A percentile compares a stretch with the other conserved stretches of the same genome.
Evolutionary conservation across 2,797 vertebrate genomes (phyloP).

Genomic region (Lophotriccus pileatus): DNA sequence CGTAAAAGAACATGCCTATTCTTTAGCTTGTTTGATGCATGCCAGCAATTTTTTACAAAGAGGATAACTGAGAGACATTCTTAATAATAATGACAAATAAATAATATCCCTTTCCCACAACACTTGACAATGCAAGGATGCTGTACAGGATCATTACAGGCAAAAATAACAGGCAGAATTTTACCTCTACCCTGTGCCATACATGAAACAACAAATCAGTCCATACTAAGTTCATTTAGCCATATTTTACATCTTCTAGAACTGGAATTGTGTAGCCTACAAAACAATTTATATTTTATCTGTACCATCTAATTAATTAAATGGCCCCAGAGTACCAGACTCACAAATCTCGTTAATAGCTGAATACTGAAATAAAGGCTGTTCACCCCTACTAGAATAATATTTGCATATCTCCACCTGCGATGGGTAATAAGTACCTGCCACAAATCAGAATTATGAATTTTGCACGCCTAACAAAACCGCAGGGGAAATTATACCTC

Average conservation of each 20-base stretch:
- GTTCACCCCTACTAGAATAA: conserved; percentile 82
- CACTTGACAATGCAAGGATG: conserved; percentile 12
- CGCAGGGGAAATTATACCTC: conserved; percentile 87
- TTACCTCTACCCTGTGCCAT: conserved; percentile 15
- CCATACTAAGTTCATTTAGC: conserved; percentile 67
- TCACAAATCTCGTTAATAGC: conserved; percentile 87
- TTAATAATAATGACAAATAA: conserved; percentile 49
- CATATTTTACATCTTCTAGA: conserved; percentile 70
- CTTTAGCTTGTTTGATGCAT: background rate
- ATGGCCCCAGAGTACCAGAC: conserved; percentile 81
- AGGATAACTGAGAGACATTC: conserved; percentile 24
- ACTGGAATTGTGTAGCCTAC: conserved; percentile 76
- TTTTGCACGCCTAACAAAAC: conserved; percentile 84
- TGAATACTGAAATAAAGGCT: conserved; percentile 82
- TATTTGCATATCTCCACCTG: conserved; percentile 90
- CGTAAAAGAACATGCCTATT: background rate
- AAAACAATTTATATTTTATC: conserved; percentile 83
- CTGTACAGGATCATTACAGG: conserved; percentile 8
- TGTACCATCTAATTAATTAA: conserved; percentile 86
- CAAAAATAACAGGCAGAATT: conserved; percentile 51
- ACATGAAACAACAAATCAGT: conserved; percentile 62
- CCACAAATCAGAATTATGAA: conserved; percentile 88
- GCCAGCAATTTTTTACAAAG: background rate
- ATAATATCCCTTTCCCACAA: conserved; percentile 38
- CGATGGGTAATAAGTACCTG: conserved; percentile 87